Evolutionary conservation across 2,888 invertebrate genomes (phyloP), one percentile per base, ranked within the genome.

Genomic region (Thalpophila matura): DNA sequence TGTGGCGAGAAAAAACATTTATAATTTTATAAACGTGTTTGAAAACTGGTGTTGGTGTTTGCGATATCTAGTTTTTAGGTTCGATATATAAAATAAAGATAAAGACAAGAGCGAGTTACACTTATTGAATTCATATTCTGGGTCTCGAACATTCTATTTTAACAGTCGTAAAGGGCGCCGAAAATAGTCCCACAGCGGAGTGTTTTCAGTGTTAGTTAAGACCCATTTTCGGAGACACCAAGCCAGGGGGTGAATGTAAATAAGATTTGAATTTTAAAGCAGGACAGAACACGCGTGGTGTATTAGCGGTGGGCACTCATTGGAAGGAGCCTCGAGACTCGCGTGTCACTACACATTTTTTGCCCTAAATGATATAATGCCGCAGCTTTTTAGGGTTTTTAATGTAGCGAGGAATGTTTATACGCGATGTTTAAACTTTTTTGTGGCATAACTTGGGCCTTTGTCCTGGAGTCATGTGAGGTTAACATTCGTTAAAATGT

Each of bases 191-290:
- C 89, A 73, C 77, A 74, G 86, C 69, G 80, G 83, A 80, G 77
- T 85, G 82, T 85, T 88, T 87, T 87, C 83, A 81, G 82, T 85
- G 86, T 89, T 87, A 86, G 84, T 83, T 84, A 87, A 87, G 86
- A 82, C 83, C 86, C 89, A 85, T 89, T 91, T 91, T 89, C 80
- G 86, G 83, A 77, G 84, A 86, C 86, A 83, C 80, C 79, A 74
- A 81, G 77, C 80, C 83, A 80, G 80, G 85, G 89, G 89, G 85
- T 89, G 91, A 91, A 93, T 93, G 91, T 90, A 91, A 92, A 93
- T 89, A 92, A 86, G 89, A 86, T 90, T 90, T 92, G 89, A 92
- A 93, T 92, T 90, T 92, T 92, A 89, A 89, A 94, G 84, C 77
- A 85, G 78, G 71, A 67, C 76, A 74, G 74, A 73, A 70, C 77